Conservation (phyloP, 2,888 invertebrate species). For the Prenolepis imparis region DNA sequence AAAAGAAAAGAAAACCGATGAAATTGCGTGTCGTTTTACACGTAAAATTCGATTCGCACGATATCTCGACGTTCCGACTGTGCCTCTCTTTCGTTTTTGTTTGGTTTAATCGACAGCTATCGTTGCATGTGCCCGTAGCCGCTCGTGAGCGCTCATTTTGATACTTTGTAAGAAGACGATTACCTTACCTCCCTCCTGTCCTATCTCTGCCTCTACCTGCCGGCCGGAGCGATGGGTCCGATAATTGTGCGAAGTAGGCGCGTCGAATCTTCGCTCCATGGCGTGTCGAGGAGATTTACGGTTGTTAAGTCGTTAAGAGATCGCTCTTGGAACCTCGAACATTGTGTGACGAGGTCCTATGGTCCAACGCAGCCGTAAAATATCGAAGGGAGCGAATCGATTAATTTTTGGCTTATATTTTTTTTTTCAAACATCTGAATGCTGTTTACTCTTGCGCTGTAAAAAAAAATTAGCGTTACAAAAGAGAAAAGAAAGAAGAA, state of each 20-base stretch:
- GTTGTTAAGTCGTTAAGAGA: conserved; percentile 11
- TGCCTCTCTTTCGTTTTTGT: background rate
- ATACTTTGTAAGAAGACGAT: conserved; percentile 34
- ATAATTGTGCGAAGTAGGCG: conserved; percentile 28
- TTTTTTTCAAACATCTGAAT: background rate
- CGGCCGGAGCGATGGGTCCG: conserved; percentile 8
- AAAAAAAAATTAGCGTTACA: background rate
- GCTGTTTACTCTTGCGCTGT: background rate
- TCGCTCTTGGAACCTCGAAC: conserved; percentile 2
- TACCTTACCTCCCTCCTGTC: conserved; percentile 1
- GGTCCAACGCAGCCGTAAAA: conserved; percentile 6
- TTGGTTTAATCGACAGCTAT: conserved; percentile 50
- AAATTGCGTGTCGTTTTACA: background rate
- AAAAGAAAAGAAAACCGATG: background rate
- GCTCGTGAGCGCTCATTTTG: conserved; percentile 12
- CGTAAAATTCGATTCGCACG: conserved; percentile 35
- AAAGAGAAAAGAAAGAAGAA: background rate
- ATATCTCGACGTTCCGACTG: conserved; percentile 27
- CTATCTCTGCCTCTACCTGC: conserved; percentile 26
- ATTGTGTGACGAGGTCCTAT: conserved; percentile 17
- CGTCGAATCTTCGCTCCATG: conserved; percentile 20
- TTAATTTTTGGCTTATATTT: background rate
- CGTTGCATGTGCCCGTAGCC: conserved; percentile 15
- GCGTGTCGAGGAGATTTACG: conserved; percentile 19
- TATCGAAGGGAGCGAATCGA: conserved; percentile 37